Base-by-base conservation (phyloP, 2,113 vertebrate species). In the Asarcornis scutulata region DNA sequence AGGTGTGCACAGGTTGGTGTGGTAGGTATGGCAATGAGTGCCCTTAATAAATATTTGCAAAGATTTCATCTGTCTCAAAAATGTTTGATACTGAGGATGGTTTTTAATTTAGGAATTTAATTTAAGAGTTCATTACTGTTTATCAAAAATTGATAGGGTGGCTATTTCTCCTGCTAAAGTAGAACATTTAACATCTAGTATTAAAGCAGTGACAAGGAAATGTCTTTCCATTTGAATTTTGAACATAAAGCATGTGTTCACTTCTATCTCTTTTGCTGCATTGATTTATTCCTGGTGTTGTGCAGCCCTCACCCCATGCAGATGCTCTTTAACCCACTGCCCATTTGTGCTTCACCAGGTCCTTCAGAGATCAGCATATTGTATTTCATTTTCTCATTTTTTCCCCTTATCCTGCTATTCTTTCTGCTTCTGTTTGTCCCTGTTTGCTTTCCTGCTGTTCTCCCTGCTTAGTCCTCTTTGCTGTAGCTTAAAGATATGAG, bases 51-150 rank as follows among this genome's bases (percentile, higher is more conserved):
- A 18, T 38, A 21, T 55, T 67, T 76, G 50, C 59, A 68, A 90
- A 53, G 56, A 81, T 74, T 81, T 87, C 26, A 4, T 6, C 5
- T 20, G 11, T 77, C 68, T 88, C 72, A 59, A 32, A 78, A 72
- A 32, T 50, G 36, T 82, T 72, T 62, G 34, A 75, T 75, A 77
- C 10, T 68, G 29, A 52, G 56, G 32, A 36, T 73, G 83, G 50
- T 96, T 93, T 94, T 92, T 71, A 52, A 32, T 69, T 91, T 75
- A 52, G 46, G 90, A 91, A 81, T 85, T 32, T 76, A 83, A 86
- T 95, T 67, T 78, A 86, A 46, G 53, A 73, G 8, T 18, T 58
- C 58, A 89, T 79, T 86, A 82, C 88, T 75, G 78, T 86, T 79
- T 90, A 86, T 88, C 84, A 94, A 95, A 96, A 92, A 92, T 84